These are phyloP conservation scores for Bellardia pandia DNA, from an alignment of 2,888 invertebrate species.

Conservation along the genomic window DNA sequence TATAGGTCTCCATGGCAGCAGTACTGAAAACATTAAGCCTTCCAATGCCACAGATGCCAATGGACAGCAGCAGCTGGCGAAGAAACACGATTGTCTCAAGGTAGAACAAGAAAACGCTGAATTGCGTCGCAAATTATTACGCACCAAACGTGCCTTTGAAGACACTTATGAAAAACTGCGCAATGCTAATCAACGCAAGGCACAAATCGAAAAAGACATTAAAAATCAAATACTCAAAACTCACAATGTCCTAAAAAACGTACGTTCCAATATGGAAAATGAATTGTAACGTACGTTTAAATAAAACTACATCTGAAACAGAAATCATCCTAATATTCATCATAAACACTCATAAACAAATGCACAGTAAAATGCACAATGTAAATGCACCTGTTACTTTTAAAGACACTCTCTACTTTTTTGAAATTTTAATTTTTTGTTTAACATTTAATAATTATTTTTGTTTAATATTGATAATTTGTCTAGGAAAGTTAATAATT, in stretches of 20 bases:
- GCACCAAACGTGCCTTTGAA: conserved; percentile 90
- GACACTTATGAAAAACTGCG: conserved; percentile 91
- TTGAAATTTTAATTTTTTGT: not conserved
- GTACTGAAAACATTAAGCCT: conserved; percentile 60
- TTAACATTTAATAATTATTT: not conserved
- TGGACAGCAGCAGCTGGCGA: conserved; percentile 44
- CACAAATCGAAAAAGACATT: conserved; percentile 92
- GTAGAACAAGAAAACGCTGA: conserved; percentile 89
- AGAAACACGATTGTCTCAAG: conserved; percentile 83
- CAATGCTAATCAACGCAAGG: conserved; percentile 91
- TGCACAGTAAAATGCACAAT: not conserved
- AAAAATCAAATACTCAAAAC: conserved; percentile 92
- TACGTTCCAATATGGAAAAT: conserved; percentile 89
- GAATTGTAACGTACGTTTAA: conserved; percentile 79
- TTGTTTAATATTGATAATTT: not conserved
- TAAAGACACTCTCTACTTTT: conserved; percentile 35
- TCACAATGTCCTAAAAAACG: conserved; percentile 90
- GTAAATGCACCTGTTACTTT: conserved; percentile 27
- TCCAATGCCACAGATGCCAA: conserved; percentile 41
- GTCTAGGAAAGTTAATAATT: no score
- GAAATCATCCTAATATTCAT: not conserved
- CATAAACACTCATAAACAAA: not conserved
- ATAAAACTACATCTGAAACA: not conserved
- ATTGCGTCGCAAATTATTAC: conserved; percentile 88
- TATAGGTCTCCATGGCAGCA: conserved; percentile 58